phyloP scores from a whole-genome alignment of 2,797 vertebrate species.

The Myripristis jacobus region DNA sequence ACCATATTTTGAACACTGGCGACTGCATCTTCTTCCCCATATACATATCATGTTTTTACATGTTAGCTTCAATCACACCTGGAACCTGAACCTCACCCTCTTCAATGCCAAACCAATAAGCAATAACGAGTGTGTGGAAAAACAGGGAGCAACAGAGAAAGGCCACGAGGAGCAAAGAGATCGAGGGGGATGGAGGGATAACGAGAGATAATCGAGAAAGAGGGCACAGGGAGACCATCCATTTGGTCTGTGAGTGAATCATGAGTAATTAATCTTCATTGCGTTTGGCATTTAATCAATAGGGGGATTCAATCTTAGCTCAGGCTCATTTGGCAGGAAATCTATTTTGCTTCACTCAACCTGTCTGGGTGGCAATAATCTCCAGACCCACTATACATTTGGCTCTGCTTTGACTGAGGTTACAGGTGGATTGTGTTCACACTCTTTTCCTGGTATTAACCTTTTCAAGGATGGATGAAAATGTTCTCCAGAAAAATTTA shows the following conservation, averaged over 20 bases:
- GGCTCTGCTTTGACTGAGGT: slow-evolving; percentile 36
- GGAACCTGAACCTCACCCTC: slow-evolving; percentile 11
- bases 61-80: slow-evolving; percentile 1
- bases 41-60: background rate
- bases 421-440: slow-evolving; percentile 7
- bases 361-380: slow-evolving; percentile 66
- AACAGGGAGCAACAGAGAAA: slow-evolving; percentile 44
- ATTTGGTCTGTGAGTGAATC: slow-evolving; percentile 74
- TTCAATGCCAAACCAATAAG: slow-evolving; percentile 33
- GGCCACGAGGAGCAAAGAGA: slow-evolving; percentile 50
- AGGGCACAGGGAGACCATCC: slow-evolving; percentile 62
- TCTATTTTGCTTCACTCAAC: slow-evolving; percentile 76
- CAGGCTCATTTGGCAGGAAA: slow-evolving; percentile 76
- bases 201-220: slow-evolving; percentile 73
- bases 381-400: slow-evolving; percentile 47
- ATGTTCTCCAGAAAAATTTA: background rate
- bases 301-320: slow-evolving; percentile 74
- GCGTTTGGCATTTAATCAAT: slow-evolving; percentile 80
- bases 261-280: slow-evolving; percentile 81
- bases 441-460: background rate
- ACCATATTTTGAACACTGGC: background rate
- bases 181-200: slow-evolving; percentile 62
- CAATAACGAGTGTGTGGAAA: slow-evolving; percentile 45
- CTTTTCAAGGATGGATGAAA: background rate
- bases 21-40: background rate